Evolutionary conservation across 1,140 invertebrate species (phyloP).

Genomic region (Leptinotarsa lineolata): DNA sequence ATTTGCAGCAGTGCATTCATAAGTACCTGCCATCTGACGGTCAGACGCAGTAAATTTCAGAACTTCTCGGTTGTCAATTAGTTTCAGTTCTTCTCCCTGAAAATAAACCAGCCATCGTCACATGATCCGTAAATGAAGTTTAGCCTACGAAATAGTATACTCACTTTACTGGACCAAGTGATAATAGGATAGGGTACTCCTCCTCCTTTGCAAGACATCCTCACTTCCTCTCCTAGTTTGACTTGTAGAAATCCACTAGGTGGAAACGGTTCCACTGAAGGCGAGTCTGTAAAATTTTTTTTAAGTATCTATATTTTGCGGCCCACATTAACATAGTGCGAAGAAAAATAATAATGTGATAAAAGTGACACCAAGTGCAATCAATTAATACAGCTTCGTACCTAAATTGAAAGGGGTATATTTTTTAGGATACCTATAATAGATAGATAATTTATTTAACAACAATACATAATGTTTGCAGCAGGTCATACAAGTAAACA

Average conservation of each 20-base stretch:
- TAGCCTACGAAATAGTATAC: background rate
- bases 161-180: constrained; percentile 70
- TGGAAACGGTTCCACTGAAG: constrained; percentile 68
- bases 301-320: too few relatives aligned
- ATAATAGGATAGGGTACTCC: constrained; percentile 72
- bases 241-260: constrained; percentile 71
- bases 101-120: constrained; percentile 24
- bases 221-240: constrained; percentile 69
- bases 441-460: too few relatives aligned
- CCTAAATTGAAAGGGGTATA: too few relatives aligned
- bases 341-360: too few relatives aligned
- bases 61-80: constrained; percentile 65
- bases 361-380: too few relatives aligned
- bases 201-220: constrained; percentile 68
- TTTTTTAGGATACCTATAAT: too few relatives aligned
- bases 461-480: too few relatives aligned
- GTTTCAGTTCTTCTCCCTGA: constrained; percentile 66
- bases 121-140: too few relatives aligned
- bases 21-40: constrained; percentile 67
- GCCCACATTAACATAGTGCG: too few relatives aligned
- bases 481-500: too few relatives aligned
- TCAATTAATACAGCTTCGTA: too few relatives aligned
- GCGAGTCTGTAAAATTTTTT: constrained; percentile 62
- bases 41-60: constrained; percentile 70
- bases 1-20: constrained; percentile 74